These are phyloP conservation scores for Eupithecia centaureata DNA, from an alignment of 2,888 invertebrate genomes.

Conservation along the genomic window DNA sequence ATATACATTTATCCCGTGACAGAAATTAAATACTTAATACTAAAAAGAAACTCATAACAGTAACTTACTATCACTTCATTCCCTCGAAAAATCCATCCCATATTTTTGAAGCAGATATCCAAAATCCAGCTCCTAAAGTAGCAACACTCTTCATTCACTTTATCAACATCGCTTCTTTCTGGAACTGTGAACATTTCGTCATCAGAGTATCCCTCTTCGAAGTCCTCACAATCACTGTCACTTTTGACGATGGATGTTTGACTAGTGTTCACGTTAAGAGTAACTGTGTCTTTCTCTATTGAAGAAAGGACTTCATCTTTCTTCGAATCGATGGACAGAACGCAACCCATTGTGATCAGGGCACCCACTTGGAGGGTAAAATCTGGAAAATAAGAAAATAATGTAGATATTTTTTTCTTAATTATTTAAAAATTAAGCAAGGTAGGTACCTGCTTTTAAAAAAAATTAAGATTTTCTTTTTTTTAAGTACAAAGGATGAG, in stretches of 20 bases:
- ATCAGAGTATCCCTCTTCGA: constrained; percentile 77
- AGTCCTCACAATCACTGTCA: constrained; percentile 67
- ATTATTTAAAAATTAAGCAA: too few relatives aligned
- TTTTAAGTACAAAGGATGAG: too few relatives aligned
- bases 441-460: too few relatives aligned
- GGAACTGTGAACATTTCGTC: constrained; percentile 68
- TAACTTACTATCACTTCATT: constrained; percentile 64
- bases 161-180: constrained; percentile 48
- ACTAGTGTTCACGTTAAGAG: constrained; percentile 42
- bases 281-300: constrained; percentile 75
- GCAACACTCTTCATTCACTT: constrained; percentile 44
- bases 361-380: constrained; percentile 89
- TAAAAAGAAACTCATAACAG: too few relatives aligned
- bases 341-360: constrained; percentile 88
- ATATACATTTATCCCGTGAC: too few relatives aligned
- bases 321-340: constrained; percentile 86
- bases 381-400: constrained; percentile 73
- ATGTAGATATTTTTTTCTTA: too few relatives aligned
- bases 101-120: constrained; percentile 85
- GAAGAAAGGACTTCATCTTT: constrained; percentile 85
- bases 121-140: constrained; percentile 85
- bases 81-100: constrained; percentile 73
- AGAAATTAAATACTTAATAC: too few relatives aligned
- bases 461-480: too few relatives aligned
- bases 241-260: constrained; percentile 38